Percentiles rank a stretch among this genome's conserved stretches.
Evolutionary conservation across 2,113 vertebrate genomes (phyloP).

Genomic region (Ceuthmochares aereus): DNA sequence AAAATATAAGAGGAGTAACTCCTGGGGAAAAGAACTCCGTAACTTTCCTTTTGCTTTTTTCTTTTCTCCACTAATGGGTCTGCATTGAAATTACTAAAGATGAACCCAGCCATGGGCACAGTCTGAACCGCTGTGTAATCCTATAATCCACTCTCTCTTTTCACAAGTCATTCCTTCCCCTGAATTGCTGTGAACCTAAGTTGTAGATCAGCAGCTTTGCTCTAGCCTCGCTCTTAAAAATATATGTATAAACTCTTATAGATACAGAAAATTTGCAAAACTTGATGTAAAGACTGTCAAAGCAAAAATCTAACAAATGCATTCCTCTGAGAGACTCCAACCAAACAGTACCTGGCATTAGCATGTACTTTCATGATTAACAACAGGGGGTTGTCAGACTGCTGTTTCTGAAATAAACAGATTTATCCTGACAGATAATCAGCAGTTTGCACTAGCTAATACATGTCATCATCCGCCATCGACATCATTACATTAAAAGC

Average conservation of each 20-base stretch:
- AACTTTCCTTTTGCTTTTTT: not conserved
- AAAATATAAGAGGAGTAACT: not conserved
- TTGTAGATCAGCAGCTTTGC: not conserved
- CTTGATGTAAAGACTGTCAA: slow-evolving; percentile 28
- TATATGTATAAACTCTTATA: not conserved
- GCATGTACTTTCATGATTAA: slow-evolving; percentile 75
- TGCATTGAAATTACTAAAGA: slow-evolving; percentile 22
- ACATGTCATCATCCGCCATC: slow-evolving; percentile 75
- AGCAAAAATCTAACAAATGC: slow-evolving; percentile 45
- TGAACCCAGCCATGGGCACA: not conserved
- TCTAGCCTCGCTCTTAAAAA: not conserved
- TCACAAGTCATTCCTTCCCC: slow-evolving; percentile 29
- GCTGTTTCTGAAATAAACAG: slow-evolving; percentile 78
- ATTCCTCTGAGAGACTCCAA: slow-evolving; percentile 47
- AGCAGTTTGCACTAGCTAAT: slow-evolving; percentile 76
- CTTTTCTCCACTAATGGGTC: slow-evolving; percentile 22
- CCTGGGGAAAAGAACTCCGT: not conserved
- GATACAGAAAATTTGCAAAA: not conserved
- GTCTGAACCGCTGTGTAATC: slow-evolving; percentile 55
- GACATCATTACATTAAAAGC: slow-evolving; percentile 82
- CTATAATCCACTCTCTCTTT: slow-evolving; percentile 64
- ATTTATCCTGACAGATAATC: slow-evolving; percentile 82
- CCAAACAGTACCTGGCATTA: slow-evolving; percentile 67
- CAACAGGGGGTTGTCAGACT: slow-evolving; percentile 73
- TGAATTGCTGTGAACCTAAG: slow-evolving; percentile 16